phyloP scores from a whole-genome alignment of 2,113 vertebrate species.

The Ranitomeya imitator region DNA sequence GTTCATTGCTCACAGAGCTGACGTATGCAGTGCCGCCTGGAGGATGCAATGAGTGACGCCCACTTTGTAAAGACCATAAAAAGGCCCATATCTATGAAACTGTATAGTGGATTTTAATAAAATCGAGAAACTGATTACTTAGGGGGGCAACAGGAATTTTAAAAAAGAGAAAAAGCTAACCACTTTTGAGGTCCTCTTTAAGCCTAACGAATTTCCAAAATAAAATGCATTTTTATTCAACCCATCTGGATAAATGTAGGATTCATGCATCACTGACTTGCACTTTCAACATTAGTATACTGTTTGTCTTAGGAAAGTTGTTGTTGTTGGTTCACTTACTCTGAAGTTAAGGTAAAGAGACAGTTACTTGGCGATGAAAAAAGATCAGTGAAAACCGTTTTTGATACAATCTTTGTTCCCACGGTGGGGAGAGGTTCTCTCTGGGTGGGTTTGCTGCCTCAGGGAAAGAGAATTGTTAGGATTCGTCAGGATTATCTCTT shows the following conservation, averaged over 20 bases:
- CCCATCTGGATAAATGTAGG: neutral
- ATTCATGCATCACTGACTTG: neutral
- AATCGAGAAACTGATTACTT: too few species aligned
- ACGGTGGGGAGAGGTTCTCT: slow-evolving; percentile 2
- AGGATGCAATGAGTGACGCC: too few species aligned
- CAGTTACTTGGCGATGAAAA: neutral
- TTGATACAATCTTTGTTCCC: slow-evolving; percentile 36
- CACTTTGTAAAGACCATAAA: too few species aligned
- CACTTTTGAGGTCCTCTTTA: too few species aligned
- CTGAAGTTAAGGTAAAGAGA: slow-evolving; percentile 86
- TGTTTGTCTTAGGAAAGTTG: neutral
- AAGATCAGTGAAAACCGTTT: slow-evolving; percentile 7
- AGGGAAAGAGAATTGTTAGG: slow-evolving; percentile 28
- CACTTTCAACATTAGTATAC: neutral
- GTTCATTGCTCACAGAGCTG: too few species aligned
- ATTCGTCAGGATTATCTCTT: slow-evolving; percentile 41
- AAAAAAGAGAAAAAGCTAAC: too few species aligned
- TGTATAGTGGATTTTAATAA: too few species aligned
- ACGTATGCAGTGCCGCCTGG: too few species aligned
- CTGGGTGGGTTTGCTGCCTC: slow-evolving; percentile 48
- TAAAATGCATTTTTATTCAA: neutral
- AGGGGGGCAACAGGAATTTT: too few species aligned
- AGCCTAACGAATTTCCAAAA: too few species aligned
- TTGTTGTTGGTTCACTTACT: neutral
- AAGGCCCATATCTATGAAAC: too few species aligned